A percentile compares a stretch with the other conserved stretches of the same genome.
Evolutionary conservation across 2,888 invertebrate genomes (phyloP).

Genomic region (Chouioia cunea): DNA sequence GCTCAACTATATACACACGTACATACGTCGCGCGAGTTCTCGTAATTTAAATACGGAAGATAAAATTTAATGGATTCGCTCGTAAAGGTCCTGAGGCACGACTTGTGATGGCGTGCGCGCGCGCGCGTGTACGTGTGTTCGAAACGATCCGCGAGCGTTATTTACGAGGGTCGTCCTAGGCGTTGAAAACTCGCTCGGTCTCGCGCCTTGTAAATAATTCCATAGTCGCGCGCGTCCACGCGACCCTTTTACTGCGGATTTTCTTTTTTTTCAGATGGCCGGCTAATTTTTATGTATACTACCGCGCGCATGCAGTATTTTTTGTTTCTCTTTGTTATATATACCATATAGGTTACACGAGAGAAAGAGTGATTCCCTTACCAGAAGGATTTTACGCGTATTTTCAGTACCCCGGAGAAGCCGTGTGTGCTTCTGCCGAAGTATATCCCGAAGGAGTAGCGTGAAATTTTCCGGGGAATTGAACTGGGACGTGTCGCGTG

Average conservation of each 20-base stretch:
- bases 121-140: neutral
- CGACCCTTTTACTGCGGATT: too few species aligned
- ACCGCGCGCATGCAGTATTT: too few species aligned
- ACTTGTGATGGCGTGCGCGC: too few species aligned
- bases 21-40: slow-evolving; percentile 25
- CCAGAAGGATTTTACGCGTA: neutral
- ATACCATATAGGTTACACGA: too few species aligned
- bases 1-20: slow-evolving; percentile 3
- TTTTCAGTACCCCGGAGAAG: neutral
- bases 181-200: slow-evolving; percentile 36
- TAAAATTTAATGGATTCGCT: slow-evolving; percentile 49
- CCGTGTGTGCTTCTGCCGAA: too few species aligned
- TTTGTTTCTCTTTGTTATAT: too few species aligned
- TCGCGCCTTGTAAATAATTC: slow-evolving; percentile 40
- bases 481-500: slow-evolving; percentile 27
- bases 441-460: too few species aligned
- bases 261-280: too few species aligned
- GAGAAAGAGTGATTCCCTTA: too few species aligned
- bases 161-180: slow-evolving; percentile 43
- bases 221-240: too few species aligned
- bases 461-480: slow-evolving; percentile 34
- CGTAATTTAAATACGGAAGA: slow-evolving; percentile 49
- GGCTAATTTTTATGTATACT: too few species aligned
- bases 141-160: slow-evolving; percentile 20
- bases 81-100: slow-evolving; percentile 35